Base-by-base conservation (phyloP, 2,888 invertebrate genomes). In the Pammene aurita region DNA sequence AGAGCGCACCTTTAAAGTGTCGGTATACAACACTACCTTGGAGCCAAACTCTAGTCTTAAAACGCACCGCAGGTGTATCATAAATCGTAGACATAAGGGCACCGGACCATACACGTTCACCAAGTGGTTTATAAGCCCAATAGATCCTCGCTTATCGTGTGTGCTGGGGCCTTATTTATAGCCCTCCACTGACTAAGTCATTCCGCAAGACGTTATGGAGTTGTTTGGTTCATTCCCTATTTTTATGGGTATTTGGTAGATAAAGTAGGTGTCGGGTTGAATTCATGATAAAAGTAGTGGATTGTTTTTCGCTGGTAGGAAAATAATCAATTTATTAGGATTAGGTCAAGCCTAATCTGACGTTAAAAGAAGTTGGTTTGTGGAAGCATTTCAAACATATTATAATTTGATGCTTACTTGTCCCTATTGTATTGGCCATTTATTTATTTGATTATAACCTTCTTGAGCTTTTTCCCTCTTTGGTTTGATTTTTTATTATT, bases 61-160 rank as follows among this genome's bases (percentile, higher is more conserved):
- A 69, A 48, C 48, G 46, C 78, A 79, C 76, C 84, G 81, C 85
- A 86, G 86, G 86, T 86, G 84, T 76, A 84, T 71, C 75, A 86
- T 86, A 86, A 86, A 86, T 86, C 77, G 72, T 72, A 71, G 67
- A 74, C 80, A 79, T 81, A 84, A 85, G 84, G 84, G 75, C 78
- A 78, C 74, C 71, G 76, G 77, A 78, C 80, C 80, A 82, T 83
- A 77, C 74, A 70, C 68, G 68, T 57, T 68, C 77, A 79, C 82
- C 84, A 83, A 86, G 84, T 84, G 85, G 82, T 86, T 85, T 87
- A 87, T 87, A 88, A 88, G 84, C 86, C 83, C 87, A 84, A 88
- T 89, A 87, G 86, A 88, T 87, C 84, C 84, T 80, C 84, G 84
- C 85, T 87, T 89, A 88, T 89, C 89, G 87, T 83, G 82, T 82